Conservation (phyloP, 1,140 invertebrate species). For the Cherax quadricarinatus region DNA sequence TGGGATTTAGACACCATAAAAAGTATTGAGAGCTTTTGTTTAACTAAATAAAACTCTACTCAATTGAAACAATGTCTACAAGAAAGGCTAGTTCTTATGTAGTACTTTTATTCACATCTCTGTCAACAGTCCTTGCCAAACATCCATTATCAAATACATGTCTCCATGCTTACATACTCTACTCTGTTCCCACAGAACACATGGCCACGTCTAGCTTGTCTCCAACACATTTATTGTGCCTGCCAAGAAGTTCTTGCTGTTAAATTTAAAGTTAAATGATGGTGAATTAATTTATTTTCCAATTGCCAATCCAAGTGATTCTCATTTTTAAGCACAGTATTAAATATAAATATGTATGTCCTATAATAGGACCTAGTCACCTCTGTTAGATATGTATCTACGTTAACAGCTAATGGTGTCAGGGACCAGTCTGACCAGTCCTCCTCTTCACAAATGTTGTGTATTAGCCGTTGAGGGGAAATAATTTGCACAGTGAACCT, state of each 20-base stretch:
- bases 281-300: not conserved
- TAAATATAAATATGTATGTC: not conserved
- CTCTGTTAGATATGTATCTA: not conserved
- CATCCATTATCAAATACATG: not conserved
- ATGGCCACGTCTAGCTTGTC: constrained; percentile 26
- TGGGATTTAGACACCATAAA: too few species aligned
- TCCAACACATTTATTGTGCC: constrained; percentile 15
- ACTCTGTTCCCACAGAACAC: constrained; percentile 9
- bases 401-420: too few species aligned
- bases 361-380: constrained; percentile 5
- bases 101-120: too few species aligned
- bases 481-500: too few species aligned
- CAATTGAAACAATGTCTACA: too few species aligned
- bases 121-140: too few species aligned
- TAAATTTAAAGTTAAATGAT: not conserved
- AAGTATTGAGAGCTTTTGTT: too few species aligned
- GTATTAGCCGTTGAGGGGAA: too few species aligned
- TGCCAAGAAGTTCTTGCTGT: constrained; percentile 27
- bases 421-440: too few species aligned
- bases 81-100: too few species aligned
- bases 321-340: not conserved
- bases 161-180: not conserved
- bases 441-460: too few species aligned
- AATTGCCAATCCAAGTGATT: not conserved
- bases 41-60: too few species aligned